Evolutionary conservation across 2,888 invertebrate species (phyloP).

Genomic region (Xestia xanthographa): DNA sequence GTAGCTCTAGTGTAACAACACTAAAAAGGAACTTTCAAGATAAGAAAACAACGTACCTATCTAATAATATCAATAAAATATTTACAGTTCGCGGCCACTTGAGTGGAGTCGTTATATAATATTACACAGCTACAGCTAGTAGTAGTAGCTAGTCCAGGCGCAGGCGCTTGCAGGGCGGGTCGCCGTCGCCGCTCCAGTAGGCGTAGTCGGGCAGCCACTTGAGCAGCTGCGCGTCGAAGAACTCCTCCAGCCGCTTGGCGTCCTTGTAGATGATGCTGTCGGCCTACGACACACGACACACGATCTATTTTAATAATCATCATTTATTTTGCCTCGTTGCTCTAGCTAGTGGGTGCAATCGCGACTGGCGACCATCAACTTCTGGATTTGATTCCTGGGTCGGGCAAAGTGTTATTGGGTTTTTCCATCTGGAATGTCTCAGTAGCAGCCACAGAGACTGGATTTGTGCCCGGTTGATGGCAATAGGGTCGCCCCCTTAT

Average conservation of each 20-base stretch:
- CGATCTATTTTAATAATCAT: background rate
- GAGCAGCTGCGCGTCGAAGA: constrained; percentile 95
- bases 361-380: too few species aligned
- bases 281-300: constrained; percentile 87
- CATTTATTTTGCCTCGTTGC: too few species aligned
- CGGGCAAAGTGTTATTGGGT: too few species aligned
- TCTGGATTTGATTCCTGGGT: too few species aligned
- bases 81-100: constrained; percentile 35
- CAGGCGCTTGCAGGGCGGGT: constrained; percentile 81
- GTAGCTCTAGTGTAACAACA: constrained; percentile 28
- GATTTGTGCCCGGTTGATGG: too few species aligned
- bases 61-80: constrained; percentile 53
- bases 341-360: too few species aligned
- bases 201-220: constrained; percentile 96
- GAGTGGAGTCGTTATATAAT: background rate
- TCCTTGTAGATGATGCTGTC: constrained; percentile 94
- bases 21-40: constrained; percentile 62
- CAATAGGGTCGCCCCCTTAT: too few species aligned
- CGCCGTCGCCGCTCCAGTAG: constrained; percentile 87
- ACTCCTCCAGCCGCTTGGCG: constrained; percentile 95
- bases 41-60: constrained; percentile 39
- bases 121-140: too few species aligned
- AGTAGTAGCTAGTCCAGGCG: constrained; percentile 73
- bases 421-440: too few species aligned
- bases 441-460: too few species aligned